Evolutionary conservation across 2,888 invertebrate genomes (phyloP).

Genomic region (Ferrisia virgata): DNA sequence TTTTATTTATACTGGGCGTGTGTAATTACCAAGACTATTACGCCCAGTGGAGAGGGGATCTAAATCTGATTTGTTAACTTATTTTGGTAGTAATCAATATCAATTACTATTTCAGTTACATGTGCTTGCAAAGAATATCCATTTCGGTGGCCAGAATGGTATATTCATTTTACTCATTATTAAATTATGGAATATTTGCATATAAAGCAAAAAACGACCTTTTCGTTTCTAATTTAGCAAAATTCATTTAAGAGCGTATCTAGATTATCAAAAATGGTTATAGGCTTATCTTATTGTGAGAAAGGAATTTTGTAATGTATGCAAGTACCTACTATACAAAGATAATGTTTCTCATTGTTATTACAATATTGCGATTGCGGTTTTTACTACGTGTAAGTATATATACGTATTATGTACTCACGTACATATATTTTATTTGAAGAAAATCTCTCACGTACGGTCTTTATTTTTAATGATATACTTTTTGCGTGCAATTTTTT

Average conservation of each 20-base stretch:
- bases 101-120: too few relatives aligned
- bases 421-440: not conserved
- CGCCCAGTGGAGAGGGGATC: too few relatives aligned
- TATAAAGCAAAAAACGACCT: not conserved
- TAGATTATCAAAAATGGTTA: not conserved
- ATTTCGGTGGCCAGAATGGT: too few relatives aligned
- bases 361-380: not conserved
- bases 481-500: not conserved
- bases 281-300: not conserved
- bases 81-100: too few relatives aligned
- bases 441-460: not conserved
- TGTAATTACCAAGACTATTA: too few relatives aligned
- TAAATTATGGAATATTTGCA: not conserved
- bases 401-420: not conserved
- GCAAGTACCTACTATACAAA: not conserved
- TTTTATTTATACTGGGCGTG: too few relatives aligned
- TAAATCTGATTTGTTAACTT: too few relatives aligned
- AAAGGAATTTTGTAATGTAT: not conserved
- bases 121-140: too few relatives aligned
- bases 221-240: not conserved
- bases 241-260: not conserved
- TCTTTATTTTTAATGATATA: constrained; percentile 8
- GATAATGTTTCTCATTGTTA: not conserved
- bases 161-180: too few relatives aligned
- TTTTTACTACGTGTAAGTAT: not conserved